Evolutionary conservation across 1,140 invertebrate genomes (phyloP), one percentile per base, ranked within the genome.

Genomic region (Sitophilus oryzae): DNA sequence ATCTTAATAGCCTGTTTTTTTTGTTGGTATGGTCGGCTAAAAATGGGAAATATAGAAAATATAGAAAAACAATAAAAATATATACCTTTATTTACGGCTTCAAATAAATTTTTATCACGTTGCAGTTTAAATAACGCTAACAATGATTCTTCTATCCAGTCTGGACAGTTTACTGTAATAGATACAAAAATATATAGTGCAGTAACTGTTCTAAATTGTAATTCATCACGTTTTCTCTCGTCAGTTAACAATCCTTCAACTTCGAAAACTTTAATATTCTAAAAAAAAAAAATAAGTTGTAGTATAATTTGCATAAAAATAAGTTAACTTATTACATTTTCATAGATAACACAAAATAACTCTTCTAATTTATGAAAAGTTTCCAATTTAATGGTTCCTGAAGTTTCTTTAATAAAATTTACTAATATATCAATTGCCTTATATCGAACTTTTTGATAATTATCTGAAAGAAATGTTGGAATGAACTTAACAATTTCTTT

Each of bases 101-200:
- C 67, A 56, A 62, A 61, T 2, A 63, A 52, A 4, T 73, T 64
- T 21, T 72, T 72, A 5, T 72, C 56, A 22, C 66, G 57, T 6
- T 67, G 50, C 6, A 79, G 45, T 55, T 61, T 51, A 16, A 78
- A 55, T 14, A 78, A 60, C 1, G 58, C 55, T 43, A 66, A 67
- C 0, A 79, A 42, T 8, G 70, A 69, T 48, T 67, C 62, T 55
- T 70, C 70, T 18, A 73, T 69, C 61, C 73, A 73, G 41, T 64
- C 59, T 23, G 71, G 65, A 56, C 66, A 72, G 3, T 64, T 61
- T 18, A 70, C 63, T 35, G 74, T 65, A n/a, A 79, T 53, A 20
- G 64, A 59, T 9, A 66, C 54, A 43, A 74, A 65, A 10, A 68
- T 62, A 15, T 74, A 65, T 23, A 78, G 59, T 0, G 69, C 69